Evolutionary conservation across 2,888 invertebrate genomes (phyloP), one percentile per base, ranked within the genome.

Genomic region (Caradrina kadenii): DNA sequence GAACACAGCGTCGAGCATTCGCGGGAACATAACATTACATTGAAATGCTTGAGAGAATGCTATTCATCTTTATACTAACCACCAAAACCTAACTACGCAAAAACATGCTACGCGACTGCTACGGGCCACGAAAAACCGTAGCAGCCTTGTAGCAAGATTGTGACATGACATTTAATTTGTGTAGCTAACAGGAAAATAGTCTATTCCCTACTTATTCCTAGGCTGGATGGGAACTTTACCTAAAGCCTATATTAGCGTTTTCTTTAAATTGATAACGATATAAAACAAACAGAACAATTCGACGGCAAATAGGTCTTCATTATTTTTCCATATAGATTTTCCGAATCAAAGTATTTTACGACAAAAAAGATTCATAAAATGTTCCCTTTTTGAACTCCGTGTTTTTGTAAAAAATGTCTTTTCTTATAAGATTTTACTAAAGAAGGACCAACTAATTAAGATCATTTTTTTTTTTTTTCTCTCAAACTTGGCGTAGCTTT

Each of bases 111-210:
- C 35, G 59, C 21, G 21, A 13, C 42, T 26, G 49, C 60, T 73
- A 76, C 70, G 55, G 7, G 26, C 55, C 60, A 69, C 70, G 60
- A 3, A 52, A 70, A 70, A 48, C 21, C 54, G 42, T 69, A 55
- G 60, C 35, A 53, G 21, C 39, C 15, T 1, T 8, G 10, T 21
- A 59, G 31, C 10, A 17, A 5, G 10, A 13, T 65, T 54, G 7
- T 2, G 26, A 55, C 15, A 26, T 74, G 10, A 22, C 15, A 55
- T 55, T 35, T 22, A 19, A 52, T 75, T 2, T 13, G 22, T 19
- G 22, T 19, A 7, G 19, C 21, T 26, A 11, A 54, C 3, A 22
- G 5, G 11, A 17, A 70, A 15, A 22, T 31, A 39, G 17, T n/a
- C 26, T 52, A 15, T 54, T 52, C 11, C n/a, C 1, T 21, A 42